phyloP scores from a whole-genome alignment of 2,113 vertebrate species.

The Tenebrosternarchus preto region DNA sequence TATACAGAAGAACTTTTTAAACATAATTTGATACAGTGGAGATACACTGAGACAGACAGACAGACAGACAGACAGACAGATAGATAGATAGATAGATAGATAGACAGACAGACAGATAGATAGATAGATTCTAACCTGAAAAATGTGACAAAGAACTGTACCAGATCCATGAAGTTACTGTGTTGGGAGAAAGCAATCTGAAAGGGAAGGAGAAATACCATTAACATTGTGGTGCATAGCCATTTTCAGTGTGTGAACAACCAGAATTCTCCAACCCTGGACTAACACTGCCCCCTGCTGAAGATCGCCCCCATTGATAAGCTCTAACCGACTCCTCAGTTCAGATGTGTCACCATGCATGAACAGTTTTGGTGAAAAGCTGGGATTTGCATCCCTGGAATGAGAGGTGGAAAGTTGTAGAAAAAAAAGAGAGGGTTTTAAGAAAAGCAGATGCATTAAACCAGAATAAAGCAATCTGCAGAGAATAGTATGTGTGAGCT shows the following conservation, averaged over 20 bases:
- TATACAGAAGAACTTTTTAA: neutral
- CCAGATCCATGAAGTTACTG: slow-evolving; percentile 99
- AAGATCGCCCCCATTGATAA: neutral
- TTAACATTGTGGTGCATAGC: neutral
- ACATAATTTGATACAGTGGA: neutral
- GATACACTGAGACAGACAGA: too few relatives aligned
- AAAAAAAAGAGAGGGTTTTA: neutral
- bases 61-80: too few relatives aligned
- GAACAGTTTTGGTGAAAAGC: neutral
- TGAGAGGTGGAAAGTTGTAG: neutral
- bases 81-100: too few relatives aligned
- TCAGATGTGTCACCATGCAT: neutral
- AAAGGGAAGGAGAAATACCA: slow-evolving; percentile 31
- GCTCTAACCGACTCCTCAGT: neutral
- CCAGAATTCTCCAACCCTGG: neutral
- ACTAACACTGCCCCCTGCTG: slow-evolving; percentile 56
- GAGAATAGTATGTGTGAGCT: too few relatives aligned
- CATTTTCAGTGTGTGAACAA: neutral
- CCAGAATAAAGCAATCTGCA: neutral
- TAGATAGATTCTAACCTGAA: slow-evolving; percentile 89
- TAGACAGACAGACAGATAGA: too few relatives aligned
- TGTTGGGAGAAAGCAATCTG: slow-evolving; percentile 99
- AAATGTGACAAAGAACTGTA: slow-evolving; percentile 99
- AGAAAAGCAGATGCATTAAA: neutral
- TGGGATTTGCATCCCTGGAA: neutral